Evolutionary conservation across 2,797 vertebrate genomes (phyloP), one percentile per base, ranked within the genome.

Genomic region (Ctenopoma multispine): DNA sequence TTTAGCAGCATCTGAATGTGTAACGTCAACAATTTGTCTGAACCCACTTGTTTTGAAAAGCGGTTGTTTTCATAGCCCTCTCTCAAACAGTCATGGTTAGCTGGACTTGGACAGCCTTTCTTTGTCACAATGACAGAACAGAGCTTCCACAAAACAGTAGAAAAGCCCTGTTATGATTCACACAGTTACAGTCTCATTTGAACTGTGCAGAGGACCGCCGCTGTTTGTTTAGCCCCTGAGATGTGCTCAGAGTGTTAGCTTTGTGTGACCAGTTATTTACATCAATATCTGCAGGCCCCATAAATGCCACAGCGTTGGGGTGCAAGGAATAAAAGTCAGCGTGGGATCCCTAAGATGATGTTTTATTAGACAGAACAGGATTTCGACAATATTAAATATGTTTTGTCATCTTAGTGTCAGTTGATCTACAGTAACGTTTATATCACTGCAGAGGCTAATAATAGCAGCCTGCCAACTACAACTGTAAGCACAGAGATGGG

Each of bases 151-250:
- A 77, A 81, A 87, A 86, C 62, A 72, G 72, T 77, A 79, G 71
- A 75, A 89, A 81, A 80, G 66, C 51, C 61, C 49, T 15, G 69
- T 69, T 75, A 83, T 80, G 77, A 80, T 78, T 75, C 81, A 67
- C 81, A 70, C 73, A 73, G 71, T 67, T 62, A 77, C 73, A 67
- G 61, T 58, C 72, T 80, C 64, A 77, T 86, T 87, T 75, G 50
- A 90, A 79, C 74, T 72, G 72, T 70, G 75, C 70, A 59, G 27
- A 69, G 63, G 54, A 78, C 63, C 43, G 27, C 29, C 66, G 44
- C 21, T 80, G 81, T 89, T 87, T 90, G 83, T 84, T 84, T 50
- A 69, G 73, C 81, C 87, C 86, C 84, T 44, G 80, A 88, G 85
- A 89, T 68, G 74, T 62, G 64, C 82, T 79, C 15, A 5, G 46